Base-by-base conservation (phyloP, 1,140 invertebrate genomes). In the Euura saliciscinereae region DNA sequence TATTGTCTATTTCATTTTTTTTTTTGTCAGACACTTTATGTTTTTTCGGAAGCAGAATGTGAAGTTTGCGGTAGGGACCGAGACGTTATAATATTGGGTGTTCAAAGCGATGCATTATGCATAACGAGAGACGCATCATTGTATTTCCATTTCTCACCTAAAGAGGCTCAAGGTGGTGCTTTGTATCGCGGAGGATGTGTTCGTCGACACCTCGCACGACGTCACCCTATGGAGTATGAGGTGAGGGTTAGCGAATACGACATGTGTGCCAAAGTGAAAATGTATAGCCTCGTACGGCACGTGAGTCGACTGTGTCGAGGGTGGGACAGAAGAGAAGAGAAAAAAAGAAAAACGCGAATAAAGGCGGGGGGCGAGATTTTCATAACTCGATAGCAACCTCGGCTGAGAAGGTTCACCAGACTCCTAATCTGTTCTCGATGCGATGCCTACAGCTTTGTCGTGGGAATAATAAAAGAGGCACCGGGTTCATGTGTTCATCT, bases 181-280 rank as follows among this genome's bases (percentile, higher is more conserved):
- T 51, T 51, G 46, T 51, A 51, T 51, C 46, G 46, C 7, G 46
- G 46, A n/a, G 46, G 46, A 51, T 51, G 46, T 51, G 46, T 51
- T 8, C 46, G 46, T 7, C 28, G 28, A 28, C 28, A 28, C 28
- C 28, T 28, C 28, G 28, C 28, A 28, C 28, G 28, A 28, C 28
- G 28, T 28, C 28, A 28, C 28, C 28, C 28, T 28, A 8, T 28
- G 13, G 66, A 6, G 6, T 67, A 28, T 13, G 13, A 8, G 13
- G 66, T 10, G 59, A 8, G 66, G 13, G 43, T 67, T 67, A 8
- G 66, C 13, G 66, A 67, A 8, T 79, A 85, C 83, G 81, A 84
- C 87, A 87, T 83, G 84, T 88, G 87, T 82, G 85, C 83, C 82
- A 87, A 88, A 88, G 86, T 87, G 86, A 88, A 88, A 88, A 88